Evolutionary conservation across 2,888 invertebrate genomes (phyloP), one percentile per base, ranked within the genome.

Genomic region (Catocala sponsa): DNA sequence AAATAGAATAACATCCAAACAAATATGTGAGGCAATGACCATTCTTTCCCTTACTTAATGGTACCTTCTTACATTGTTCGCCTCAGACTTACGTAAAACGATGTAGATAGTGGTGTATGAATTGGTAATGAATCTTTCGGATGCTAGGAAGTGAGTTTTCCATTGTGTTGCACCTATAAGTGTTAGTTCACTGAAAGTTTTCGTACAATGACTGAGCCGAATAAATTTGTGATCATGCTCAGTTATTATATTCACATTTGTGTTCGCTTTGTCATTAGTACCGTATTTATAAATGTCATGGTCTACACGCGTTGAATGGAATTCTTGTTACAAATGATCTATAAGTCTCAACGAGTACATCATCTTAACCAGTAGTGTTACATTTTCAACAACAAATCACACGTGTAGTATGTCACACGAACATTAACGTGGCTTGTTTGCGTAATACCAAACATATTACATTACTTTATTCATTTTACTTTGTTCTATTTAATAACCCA

Each of bases 1-100:
- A 90, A 90, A 77, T 77, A 68, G 71, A 77, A 73, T 74, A 77
- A 83, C 78, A 82, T 75, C 76, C 82, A 84, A 90, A 90, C 87
- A 89, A 89, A 90, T 89, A 89, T 82, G 82, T 92, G 88, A 90
- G 77, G 93, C 91, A 92, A 93, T 89, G 87, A 87, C 89, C 86
- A 89, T 91, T 92, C 88, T 91, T 91, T 87, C 81, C 86, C 86
- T 77, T 77, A 68, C 76, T 81, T 87, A 89, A 91, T 87, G 84
- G 85, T 82, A 84, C 90, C 91, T 88, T 87, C 83, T 86, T 82
- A 81, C 89, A 92, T 94, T 94, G 94, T 94, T 91, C 80, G 79
- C 80, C 72, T 73, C 78, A 75, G 82, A 91, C 82, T 94, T 94
- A 93, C 91, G 92, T 91, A 92, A 91, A 86, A 78, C 74, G 71